Conservation (phyloP, 2,797 vertebrate genomes). For the Chrosomus eos region DNA sequence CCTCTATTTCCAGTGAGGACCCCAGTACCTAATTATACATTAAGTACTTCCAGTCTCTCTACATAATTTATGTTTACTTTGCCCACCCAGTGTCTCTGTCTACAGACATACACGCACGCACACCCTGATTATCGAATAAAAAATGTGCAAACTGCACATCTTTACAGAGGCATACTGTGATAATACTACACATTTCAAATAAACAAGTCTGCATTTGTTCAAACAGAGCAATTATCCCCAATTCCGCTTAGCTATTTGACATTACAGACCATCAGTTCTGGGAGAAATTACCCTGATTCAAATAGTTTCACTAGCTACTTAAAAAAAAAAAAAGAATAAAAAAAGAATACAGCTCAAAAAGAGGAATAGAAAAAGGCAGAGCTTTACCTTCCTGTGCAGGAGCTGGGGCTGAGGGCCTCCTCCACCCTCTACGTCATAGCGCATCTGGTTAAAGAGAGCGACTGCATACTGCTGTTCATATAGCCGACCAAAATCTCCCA, state of each 20-base stretch:
- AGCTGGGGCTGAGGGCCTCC: conserved; percentile 87
- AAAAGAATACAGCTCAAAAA: not conserved
- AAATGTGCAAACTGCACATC: not conserved
- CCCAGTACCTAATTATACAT: conserved; percentile 31
- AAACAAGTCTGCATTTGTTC: not conserved
- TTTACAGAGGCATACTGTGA: not conserved
- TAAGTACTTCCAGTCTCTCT: too few species aligned
- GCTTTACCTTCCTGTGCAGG: conserved; percentile 88
- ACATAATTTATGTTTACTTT: conserved; percentile 46
- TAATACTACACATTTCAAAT: not conserved
- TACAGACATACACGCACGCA: not conserved
- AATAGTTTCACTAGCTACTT: not conserved
- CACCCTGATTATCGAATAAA: not conserved
- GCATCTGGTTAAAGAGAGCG: conserved; percentile 90
- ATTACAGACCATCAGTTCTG: not conserved
- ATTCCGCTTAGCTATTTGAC: not conserved
- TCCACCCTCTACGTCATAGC: conserved; percentile 89
- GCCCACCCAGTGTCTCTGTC: conserved; percentile 18
- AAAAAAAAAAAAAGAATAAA: not conserved
- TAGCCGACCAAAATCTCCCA: conserved; percentile 81
- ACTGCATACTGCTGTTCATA: conserved; percentile 89
- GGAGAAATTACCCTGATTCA: not conserved
- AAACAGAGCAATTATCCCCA: not conserved
- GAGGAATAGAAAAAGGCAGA: not conserved
- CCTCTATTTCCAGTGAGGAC: not conserved